Percentiles rank a stretch among this genome's conserved stretches.
Conservation (phyloP, 1,140 invertebrate species). For the Neelides sp. region DNA sequence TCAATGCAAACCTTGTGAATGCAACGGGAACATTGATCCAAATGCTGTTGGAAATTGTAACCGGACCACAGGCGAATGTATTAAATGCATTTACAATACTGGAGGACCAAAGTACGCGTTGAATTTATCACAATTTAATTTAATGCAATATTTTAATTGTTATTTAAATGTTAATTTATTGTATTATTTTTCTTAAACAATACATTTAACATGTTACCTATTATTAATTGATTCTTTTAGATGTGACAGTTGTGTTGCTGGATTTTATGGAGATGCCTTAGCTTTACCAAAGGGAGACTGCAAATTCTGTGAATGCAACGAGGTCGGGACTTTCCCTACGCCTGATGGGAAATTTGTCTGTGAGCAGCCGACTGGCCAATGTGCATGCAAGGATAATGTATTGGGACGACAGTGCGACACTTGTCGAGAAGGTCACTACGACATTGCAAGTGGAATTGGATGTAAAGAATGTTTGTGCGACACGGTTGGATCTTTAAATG, state of each 20-base stretch:
- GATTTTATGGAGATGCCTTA: conserved; percentile 78
- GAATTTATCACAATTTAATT: neutral
- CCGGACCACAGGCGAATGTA: conserved; percentile 80
- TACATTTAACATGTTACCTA: neutral
- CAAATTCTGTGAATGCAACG: conserved; percentile 70
- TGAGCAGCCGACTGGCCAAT: conserved; percentile 67
- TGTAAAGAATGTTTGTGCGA: conserved; percentile 78
- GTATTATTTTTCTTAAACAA: neutral
- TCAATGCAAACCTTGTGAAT: conserved; percentile 74
- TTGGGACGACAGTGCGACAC: conserved; percentile 75
- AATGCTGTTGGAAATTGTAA: conserved; percentile 91
- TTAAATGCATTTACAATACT: conserved; percentile 95
- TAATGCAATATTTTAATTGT: neutral
- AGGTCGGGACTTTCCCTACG: conserved; percentile 58
- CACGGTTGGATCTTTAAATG: conserved; percentile 65
- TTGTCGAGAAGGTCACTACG: conserved; percentile 72
- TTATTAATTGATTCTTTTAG: conserved; percentile 11
- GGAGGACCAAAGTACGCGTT: conserved; percentile 58
- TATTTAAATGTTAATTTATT: neutral
- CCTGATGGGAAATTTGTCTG: conserved; percentile 57
- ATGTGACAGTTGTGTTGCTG: conserved; percentile 38
- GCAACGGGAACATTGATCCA: conserved; percentile 88
- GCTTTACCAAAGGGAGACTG: conserved; percentile 78
- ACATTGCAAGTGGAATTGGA: conserved; percentile 64
- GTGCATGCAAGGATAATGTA: conserved; percentile 54